phyloP scores from a whole-genome alignment of 2,888 invertebrate species.

The Rhingia campestris region DNA sequence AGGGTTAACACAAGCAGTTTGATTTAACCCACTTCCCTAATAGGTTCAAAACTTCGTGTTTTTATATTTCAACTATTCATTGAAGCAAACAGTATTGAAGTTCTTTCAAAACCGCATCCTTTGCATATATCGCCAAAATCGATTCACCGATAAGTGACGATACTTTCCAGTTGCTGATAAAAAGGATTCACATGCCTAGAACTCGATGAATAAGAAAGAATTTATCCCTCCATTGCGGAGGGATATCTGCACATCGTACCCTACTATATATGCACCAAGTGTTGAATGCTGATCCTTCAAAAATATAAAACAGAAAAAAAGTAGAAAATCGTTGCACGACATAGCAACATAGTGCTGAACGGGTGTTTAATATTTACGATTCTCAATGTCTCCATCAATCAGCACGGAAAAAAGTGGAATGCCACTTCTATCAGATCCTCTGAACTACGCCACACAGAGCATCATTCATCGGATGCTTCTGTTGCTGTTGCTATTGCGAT shows the following conservation, averaged over 20 bases:
- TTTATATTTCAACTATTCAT: conserved; percentile 54
- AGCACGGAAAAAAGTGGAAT: conserved; percentile 56
- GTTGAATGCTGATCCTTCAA: conserved; percentile 65
- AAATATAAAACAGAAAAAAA: conserved; percentile 39
- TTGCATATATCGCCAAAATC: conserved; percentile 71
- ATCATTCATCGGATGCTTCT: conserved; percentile 56
- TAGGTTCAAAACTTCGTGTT: conserved; percentile 11
- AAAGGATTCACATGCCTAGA: conserved; percentile 61
- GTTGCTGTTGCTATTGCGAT: conserved; percentile 21
- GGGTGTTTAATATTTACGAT: conserved; percentile 72
- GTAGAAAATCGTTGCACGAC: conserved; percentile 56
- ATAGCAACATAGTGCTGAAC: conserved; percentile 48
- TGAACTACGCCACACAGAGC: conserved; percentile 39
- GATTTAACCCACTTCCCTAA: conserved; percentile 47
- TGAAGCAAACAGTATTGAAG: conserved; percentile 55
- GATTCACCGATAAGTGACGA: conserved; percentile 63
- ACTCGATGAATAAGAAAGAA: conserved; percentile 59
- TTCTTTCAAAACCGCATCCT: conserved; percentile 64
- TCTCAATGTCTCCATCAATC: conserved; percentile 74
- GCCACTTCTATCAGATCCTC: conserved; percentile 54
- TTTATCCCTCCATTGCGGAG: not conserved
- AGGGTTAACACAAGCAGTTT: conserved; percentile 41
- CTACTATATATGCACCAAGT: conserved; percentile 20
- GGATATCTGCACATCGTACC: not conserved
- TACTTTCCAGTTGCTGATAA: conserved; percentile 55